Conservation (phyloP, 2,797 vertebrate species). For the Sebastes hopkinsi region DNA sequence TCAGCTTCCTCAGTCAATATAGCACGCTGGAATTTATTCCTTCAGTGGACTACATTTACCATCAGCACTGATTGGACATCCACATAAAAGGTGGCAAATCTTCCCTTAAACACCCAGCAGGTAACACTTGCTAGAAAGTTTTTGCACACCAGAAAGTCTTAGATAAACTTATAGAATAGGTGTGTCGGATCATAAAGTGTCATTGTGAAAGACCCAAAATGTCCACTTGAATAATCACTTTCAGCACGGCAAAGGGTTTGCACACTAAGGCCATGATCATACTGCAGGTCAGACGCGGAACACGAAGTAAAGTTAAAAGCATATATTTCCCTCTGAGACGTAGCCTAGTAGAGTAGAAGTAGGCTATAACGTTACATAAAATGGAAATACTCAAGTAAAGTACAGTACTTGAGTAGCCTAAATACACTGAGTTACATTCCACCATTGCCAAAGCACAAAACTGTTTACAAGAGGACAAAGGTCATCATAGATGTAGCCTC, state of each 20-base stretch:
- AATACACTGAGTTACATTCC: background rate
- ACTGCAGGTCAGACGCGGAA: background rate
- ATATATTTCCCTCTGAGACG: background rate
- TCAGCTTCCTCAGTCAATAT: no score
- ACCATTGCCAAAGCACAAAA: background rate
- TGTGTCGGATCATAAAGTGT: background rate
- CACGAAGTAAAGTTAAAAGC: background rate
- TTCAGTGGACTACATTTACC: no score
- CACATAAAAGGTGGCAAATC: no score
- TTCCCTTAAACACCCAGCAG: background rate
- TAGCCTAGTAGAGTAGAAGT: background rate
- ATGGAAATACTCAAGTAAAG: no score
- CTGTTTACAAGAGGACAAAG: no score
- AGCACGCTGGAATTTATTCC: no score
- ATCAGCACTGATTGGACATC: no score
- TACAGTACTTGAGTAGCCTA: background rate
- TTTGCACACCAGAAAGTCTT: background rate
- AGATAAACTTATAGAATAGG: background rate
- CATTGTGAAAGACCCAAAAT: background rate
- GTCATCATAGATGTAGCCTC: background rate
- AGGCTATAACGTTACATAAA: background rate
- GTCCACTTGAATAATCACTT: background rate
- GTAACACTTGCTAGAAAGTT: background rate
- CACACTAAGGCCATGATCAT: background rate
- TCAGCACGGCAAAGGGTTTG: background rate